phyloP scores from a whole-genome alignment of 2,113 vertebrate genomes.

The Polypterus senegalus region DNA sequence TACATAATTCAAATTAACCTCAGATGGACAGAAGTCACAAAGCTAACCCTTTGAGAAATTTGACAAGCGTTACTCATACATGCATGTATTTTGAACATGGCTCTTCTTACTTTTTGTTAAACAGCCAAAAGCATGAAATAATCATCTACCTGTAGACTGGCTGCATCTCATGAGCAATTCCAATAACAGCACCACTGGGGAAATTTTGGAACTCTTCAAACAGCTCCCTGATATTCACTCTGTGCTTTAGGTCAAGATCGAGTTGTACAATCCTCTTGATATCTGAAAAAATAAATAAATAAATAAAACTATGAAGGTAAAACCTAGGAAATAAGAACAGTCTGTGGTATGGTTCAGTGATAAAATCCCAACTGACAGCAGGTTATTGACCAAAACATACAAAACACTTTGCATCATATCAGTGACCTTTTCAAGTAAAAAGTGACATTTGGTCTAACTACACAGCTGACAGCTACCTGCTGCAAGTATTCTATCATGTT shows the following conservation, averaged over 20 bases:
- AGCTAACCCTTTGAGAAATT: no score
- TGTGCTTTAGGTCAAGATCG: constrained; percentile 85
- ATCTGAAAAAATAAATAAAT: constrained; percentile 43
- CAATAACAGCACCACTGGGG: constrained; percentile 66
- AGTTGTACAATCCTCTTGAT: constrained; percentile 75
- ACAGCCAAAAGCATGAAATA: constrained; percentile 4
- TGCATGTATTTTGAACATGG: background rate
- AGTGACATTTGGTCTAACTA: no score
- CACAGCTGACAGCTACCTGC: no score
- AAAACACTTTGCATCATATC: no score
- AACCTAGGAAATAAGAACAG: no score
- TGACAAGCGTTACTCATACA: background rate
- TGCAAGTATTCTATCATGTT: no score
- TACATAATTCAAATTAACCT: no score
- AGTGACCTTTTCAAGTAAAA: no score
- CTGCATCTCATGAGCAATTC: constrained; percentile 87
- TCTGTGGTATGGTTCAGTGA: no score
- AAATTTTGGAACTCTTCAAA: constrained; percentile 85
- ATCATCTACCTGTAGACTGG: constrained; percentile 82
- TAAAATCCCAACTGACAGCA: no score
- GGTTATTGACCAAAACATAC: no score
- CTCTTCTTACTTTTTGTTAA: background rate
- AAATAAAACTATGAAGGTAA: background rate
- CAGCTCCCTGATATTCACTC: constrained; percentile 78
- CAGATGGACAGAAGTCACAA: no score